These are phyloP conservation scores for Gibbula magus DNA, from an alignment of 2,888 invertebrate species.

Conservation along the genomic window DNA sequence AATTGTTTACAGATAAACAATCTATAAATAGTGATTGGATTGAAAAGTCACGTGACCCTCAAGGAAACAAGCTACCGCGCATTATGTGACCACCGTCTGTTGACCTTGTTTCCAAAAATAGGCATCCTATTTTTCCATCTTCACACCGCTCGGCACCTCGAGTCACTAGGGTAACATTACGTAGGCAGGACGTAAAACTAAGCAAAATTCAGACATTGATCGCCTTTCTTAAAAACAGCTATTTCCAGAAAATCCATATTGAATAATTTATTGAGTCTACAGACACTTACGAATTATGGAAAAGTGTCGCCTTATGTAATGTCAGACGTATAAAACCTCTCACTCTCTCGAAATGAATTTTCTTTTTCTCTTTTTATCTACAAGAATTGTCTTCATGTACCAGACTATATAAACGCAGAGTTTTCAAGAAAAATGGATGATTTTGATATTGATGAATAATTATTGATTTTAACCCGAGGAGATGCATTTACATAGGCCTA, in stretches of 20 bases:
- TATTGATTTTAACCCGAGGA: too few species aligned
- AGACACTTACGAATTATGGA: neutral
- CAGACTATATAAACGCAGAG: too few species aligned
- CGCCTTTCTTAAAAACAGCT: neutral
- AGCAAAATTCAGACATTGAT: slow-evolving; percentile 10
- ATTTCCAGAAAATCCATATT: slow-evolving; percentile 16
- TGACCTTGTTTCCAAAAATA: slow-evolving; percentile 53
- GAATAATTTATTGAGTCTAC: slow-evolving; percentile 19
- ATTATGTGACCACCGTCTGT: slow-evolving; percentile 44
- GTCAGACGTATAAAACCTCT: too few species aligned
- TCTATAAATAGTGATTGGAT: slow-evolving; percentile 65
- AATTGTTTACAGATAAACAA: slow-evolving; percentile 70
- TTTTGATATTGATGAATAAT: too few species aligned
- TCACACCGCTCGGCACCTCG: slow-evolving; percentile 22
- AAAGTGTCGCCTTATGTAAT: too few species aligned
- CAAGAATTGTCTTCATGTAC: too few species aligned
- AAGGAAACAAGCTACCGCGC: slow-evolving; percentile 44
- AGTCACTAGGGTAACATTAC: slow-evolving; percentile 5
- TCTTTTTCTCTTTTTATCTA: too few species aligned
- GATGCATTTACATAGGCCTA: too few species aligned
- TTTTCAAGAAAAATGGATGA: too few species aligned
- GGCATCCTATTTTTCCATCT: slow-evolving; percentile 38
- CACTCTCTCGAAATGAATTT: too few species aligned
- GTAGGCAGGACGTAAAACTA: neutral
- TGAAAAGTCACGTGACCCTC: slow-evolving; percentile 64